Conservation (phyloP, 2,797 vertebrate genomes). For the Anguilla anguilla region DNA sequence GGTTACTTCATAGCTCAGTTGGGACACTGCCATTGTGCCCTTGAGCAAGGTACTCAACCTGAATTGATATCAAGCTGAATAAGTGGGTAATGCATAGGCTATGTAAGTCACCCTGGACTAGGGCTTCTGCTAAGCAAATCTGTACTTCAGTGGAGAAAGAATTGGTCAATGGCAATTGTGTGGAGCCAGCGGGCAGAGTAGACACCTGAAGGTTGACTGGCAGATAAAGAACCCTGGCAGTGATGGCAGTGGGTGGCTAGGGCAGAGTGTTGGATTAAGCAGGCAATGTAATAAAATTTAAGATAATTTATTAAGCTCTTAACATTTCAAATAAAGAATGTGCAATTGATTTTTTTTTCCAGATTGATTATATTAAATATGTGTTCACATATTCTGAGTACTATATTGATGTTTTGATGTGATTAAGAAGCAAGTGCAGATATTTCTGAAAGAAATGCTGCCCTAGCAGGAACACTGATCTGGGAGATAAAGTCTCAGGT, state of each 20-base stretch:
- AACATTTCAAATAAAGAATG: constrained; percentile 22
- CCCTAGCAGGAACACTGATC: constrained; percentile 2
- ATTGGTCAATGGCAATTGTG: constrained; percentile 6
- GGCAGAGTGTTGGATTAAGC: constrained; percentile 14
- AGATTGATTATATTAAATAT: not conserved
- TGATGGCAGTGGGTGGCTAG: not conserved
- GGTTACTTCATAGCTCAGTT: not conserved
- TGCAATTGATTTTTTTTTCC: constrained; percentile 30
- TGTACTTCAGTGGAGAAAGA: not conserved
- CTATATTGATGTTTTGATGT: constrained; percentile 28
- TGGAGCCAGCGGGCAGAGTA: not conserved
- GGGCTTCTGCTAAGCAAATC: not conserved
- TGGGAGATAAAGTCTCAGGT: constrained; percentile 18
- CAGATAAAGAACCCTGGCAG: not conserved
- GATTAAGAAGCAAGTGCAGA: constrained; percentile 28
- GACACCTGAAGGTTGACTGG: constrained; percentile 20
- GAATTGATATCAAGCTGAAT: constrained; percentile 21
- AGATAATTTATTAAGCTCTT: constrained; percentile 20
- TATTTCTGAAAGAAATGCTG: constrained; percentile 2
- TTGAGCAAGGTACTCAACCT: constrained; percentile 13
- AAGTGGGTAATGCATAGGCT: constrained; percentile 22
- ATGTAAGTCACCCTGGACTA: constrained; percentile 53
- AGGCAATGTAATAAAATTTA: constrained; percentile 26
- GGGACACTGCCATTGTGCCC: constrained; percentile 1
- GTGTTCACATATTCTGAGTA: constrained; percentile 21